Evolutionary conservation across 1,140 invertebrate genomes (phyloP), one percentile per base, ranked within the genome.

Genomic region (Zaprionus vittiger): DNA sequence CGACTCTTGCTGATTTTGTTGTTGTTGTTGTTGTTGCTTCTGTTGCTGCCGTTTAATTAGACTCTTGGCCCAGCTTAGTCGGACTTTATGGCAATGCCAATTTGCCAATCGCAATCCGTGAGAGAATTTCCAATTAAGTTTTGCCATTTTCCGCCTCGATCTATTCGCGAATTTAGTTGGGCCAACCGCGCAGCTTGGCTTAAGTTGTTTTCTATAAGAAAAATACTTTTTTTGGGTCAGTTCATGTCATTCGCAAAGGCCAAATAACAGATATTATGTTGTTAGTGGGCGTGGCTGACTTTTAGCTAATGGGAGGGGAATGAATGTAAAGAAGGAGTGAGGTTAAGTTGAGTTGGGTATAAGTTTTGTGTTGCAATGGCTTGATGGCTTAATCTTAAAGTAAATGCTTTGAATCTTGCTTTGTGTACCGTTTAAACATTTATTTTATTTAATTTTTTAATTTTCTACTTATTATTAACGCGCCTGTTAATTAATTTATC

Each of bases 121-220:
- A 89, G 84, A 87, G 81, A 81, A 79, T 87, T 89, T 89, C 84
- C 84, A 87, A 87, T 87, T 87, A 87, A 87, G 68, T 89, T 82
- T 73, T 70, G 67, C 76, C 79, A 20, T 69, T 70, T 70, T 74
- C 56, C 66, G 26, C 44, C 24, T 49, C 54, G 69, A 41, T 57
- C 52, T 56, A 44, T 49, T 22, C 49, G 17, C 15, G 5, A 54
- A 61, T 44, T 44, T 56, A 49, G 60, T 62, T 62, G 24, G 24
- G 15, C 22, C 37, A 41, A 52, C 24, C 34, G 14, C 9, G 20
- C 17, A 44, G 17, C 37, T 55, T 44, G 49, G n/a, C 59, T 70
- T 14, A 15, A 69, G 49, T 69, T 38, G 47, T 60, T 62, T 52
- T 54, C 7, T 52, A 15, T 28, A 41, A 15, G 47, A 9, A 66